Evolutionary conservation across 1,140 invertebrate species (phyloP).

Genomic region (Nasonia longicornis): DNA sequence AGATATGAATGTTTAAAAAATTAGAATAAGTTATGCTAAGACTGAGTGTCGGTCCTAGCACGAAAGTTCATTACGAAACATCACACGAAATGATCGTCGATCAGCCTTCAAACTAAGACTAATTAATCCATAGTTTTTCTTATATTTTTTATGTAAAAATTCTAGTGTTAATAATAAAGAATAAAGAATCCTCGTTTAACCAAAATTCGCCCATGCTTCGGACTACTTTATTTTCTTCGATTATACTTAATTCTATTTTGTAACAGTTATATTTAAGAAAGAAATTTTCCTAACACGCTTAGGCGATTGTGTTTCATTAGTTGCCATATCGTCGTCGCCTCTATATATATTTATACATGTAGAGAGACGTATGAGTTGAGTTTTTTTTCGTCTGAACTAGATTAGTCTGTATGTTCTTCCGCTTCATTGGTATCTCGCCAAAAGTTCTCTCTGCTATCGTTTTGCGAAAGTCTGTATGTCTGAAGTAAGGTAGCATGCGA

Average conservation of each 20-base stretch:
- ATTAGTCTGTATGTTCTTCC: neutral
- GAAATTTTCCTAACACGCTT: too few relatives aligned
- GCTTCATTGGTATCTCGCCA: neutral
- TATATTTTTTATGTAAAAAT: conserved; percentile 5
- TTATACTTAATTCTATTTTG: too few relatives aligned
- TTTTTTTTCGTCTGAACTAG: neutral
- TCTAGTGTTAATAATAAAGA: neutral
- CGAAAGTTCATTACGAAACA: neutral
- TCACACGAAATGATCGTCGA: neutral
- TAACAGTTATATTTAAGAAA: too few relatives aligned
- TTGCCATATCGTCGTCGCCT: too few relatives aligned
- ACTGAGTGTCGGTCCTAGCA: neutral
- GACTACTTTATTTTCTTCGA: neutral
- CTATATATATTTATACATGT: neutral
- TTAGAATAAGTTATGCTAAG: neutral
- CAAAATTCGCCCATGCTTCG: neutral
- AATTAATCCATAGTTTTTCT: conserved; percentile 4
- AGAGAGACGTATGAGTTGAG: neutral
- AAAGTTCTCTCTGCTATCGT: neutral
- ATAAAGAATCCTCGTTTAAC: neutral
- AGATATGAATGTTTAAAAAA: neutral
- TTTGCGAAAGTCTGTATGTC: neutral
- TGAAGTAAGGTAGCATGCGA: neutral
- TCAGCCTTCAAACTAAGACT: neutral
- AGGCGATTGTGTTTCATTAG: too few relatives aligned